These are phyloP conservation scores for Ivindomyrus marchei DNA, from an alignment of 2,113 vertebrate genomes.

Conservation along the genomic window DNA sequence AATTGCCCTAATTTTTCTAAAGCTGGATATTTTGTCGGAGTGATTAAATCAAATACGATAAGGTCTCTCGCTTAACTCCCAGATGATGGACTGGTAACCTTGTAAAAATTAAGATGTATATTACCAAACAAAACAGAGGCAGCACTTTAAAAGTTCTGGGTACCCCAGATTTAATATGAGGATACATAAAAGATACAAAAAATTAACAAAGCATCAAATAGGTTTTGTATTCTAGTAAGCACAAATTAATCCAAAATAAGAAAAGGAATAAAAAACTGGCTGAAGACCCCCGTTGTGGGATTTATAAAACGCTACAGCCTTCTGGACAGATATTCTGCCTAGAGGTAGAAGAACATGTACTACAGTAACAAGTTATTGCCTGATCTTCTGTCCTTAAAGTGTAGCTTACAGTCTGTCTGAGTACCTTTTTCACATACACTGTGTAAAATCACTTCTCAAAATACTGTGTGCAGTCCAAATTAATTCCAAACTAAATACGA, in stretches of 20 bases:
- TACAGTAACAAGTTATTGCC: neutral
- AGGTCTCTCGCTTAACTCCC: neutral
- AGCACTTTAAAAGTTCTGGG: neutral
- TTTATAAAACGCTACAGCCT: neutral
- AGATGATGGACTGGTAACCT: neutral
- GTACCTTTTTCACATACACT: neutral
- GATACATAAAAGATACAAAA: neutral
- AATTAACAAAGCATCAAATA: neutral
- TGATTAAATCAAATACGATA: neutral
- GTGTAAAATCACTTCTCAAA: neutral
- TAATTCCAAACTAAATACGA: too few species aligned
- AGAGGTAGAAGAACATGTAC: neutral
- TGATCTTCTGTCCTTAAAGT: neutral
- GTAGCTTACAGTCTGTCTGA: neutral
- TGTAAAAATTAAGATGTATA: neutral
- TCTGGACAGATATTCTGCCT: neutral
- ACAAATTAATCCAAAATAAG: neutral
- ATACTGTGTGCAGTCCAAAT: too few species aligned
- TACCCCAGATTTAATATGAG: neutral
- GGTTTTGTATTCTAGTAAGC: neutral
- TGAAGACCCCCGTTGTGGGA: neutral
- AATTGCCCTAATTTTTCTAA: neutral
- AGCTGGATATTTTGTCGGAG: neutral
- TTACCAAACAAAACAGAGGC: neutral
- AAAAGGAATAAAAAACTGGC: neutral